phyloP scores from a whole-genome alignment of 2,113 vertebrate species.

The Puffinus mauretanicus region DNA sequence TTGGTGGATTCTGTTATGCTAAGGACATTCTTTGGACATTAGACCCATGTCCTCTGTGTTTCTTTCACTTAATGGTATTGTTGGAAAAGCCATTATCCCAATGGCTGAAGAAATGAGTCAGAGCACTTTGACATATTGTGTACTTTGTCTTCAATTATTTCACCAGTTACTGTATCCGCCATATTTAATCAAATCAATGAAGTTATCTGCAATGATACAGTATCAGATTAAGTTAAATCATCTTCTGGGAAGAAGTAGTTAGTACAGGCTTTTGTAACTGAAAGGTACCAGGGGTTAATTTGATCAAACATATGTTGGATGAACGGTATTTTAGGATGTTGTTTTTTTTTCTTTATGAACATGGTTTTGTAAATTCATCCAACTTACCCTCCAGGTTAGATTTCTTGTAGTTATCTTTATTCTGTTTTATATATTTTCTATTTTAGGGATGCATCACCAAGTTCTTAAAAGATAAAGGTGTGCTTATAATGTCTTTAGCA shows the following conservation, averaged over 20 bases:
- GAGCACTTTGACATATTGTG: background rate
- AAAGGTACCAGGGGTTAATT: background rate
- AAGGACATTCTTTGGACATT: background rate
- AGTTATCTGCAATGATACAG: background rate
- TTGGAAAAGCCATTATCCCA: background rate
- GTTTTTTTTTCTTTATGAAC: background rate
- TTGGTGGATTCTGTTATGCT: background rate
- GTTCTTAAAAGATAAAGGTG: background rate
- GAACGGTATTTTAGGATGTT: background rate
- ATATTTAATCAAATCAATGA: background rate
- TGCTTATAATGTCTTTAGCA: background rate
- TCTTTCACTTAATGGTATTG: background rate
- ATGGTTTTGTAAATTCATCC: background rate
- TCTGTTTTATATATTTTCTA: background rate
- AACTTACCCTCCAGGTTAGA: background rate
- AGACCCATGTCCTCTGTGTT: background rate
- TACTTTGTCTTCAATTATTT: background rate
- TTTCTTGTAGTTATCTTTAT: background rate
- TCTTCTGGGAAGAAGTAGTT: background rate
- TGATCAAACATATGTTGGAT: background rate
- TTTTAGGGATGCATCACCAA: background rate
- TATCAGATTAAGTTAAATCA: background rate
- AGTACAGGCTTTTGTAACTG: background rate
- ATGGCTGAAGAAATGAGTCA: background rate
- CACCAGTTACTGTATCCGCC: background rate